phyloP scores from a whole-genome alignment of 2,888 invertebrate genomes.

The Agriopis aurantiaria region DNA sequence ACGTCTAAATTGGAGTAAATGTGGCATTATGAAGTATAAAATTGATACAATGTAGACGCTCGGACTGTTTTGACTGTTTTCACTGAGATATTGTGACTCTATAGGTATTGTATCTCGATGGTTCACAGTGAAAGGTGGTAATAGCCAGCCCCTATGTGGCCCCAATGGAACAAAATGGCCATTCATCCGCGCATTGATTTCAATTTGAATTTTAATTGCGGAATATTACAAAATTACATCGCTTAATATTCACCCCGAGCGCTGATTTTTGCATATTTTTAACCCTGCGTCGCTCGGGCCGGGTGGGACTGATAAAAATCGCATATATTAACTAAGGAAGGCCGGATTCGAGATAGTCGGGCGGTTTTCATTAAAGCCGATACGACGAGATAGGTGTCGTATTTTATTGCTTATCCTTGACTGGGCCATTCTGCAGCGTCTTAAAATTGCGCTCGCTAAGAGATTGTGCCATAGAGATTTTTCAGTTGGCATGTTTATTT shows the following conservation, averaged over 20 bases:
- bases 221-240: slow-evolving; percentile 86
- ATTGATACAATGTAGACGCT: no score
- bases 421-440: slow-evolving; percentile 55
- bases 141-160: neutral
- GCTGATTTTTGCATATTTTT: slow-evolving; percentile 84
- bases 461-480: slow-evolving; percentile 58
- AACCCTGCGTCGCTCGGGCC: slow-evolving; percentile 69
- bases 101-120: neutral
- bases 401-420: slow-evolving; percentile 70
- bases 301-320: slow-evolving; percentile 76
- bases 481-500: slow-evolving; percentile 54
- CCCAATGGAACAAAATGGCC: slow-evolving; percentile 48
- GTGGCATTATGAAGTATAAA: no score
- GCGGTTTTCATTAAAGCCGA: slow-evolving; percentile 78
- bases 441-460: slow-evolving; percentile 56
- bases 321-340: slow-evolving; percentile 76
- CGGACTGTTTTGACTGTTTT: no score
- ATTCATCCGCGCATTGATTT: slow-evolving; percentile 84
- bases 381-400: slow-evolving; percentile 72
- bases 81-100: no score
- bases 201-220: slow-evolving; percentile 87
- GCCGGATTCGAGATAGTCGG: slow-evolving; percentile 66
- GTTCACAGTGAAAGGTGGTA: neutral
- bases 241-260: slow-evolving; percentile 84
- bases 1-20: no score